Base-by-base conservation (phyloP, 2,797 vertebrate species). In the Atherinosoma microstoma region DNA sequence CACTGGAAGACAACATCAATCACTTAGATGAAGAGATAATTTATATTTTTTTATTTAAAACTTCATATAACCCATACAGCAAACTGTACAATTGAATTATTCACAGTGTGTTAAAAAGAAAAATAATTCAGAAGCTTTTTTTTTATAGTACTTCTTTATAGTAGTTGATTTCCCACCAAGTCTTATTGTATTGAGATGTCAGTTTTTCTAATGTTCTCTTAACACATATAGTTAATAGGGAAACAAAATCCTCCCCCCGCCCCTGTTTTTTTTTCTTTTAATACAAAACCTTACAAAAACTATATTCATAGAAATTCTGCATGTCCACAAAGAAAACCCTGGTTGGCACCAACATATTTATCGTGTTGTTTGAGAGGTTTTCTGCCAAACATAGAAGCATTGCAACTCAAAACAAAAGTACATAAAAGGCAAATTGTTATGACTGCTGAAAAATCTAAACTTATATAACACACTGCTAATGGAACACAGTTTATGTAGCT, bases 61-160 rank as follows among this genome's bases (percentile, higher is more conserved):
- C 93, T 96, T 97, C 96, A 97, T 97, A 96, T 96, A 96, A 98
- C 96, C 94, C 97, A 97, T 97, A 98, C 97, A 97, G 96, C 96
- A 99, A 98, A 97, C 97, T 98, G 97, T 98, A 98, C 96, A 98
- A 96, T 97, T 97, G 86, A 96, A 97, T 96, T 97, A 97, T 96
- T 99, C 97, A 99, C 97, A 99, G 97, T 98, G 97, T 97, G 95
- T 97, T 96, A 96, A 97, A 97, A 98, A 97, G 94, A 97, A 98
- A 98, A 98, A 97, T 96, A 97, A 91, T 96, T 96, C 90, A 87
- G 93, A 91, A 92, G 87, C 87, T 89, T 27, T 88, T 89, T 88
- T 88, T 91, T 82, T 90, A 85, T 88, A 89, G 80, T 86, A 27
- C 24, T 27, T 90, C 86, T 91, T 91, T 60, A 27, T 27, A 27